Conservation (phyloP, 2,113 vertebrate genomes). For the Spilogale gracilis region DNA sequence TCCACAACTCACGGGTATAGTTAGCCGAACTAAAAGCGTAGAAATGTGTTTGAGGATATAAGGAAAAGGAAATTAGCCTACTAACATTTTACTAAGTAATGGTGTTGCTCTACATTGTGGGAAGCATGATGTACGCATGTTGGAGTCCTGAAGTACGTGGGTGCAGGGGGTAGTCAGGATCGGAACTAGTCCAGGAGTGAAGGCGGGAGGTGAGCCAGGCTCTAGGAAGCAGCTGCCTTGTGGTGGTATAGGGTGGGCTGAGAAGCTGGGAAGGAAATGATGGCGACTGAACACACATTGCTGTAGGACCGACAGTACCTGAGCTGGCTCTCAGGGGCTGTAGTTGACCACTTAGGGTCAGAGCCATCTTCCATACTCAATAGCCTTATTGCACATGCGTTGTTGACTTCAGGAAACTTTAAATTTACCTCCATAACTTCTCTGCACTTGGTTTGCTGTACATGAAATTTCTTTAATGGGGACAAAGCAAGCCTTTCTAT, state of each 20-base stretch:
- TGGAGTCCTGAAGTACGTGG: not conserved
- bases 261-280: not conserved
- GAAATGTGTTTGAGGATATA: not conserved
- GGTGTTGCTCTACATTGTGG: not conserved
- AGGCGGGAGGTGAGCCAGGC: not conserved
- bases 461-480: not conserved
- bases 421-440: not conserved
- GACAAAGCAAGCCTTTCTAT: not conserved
- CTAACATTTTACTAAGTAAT: not conserved
- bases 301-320: not conserved
- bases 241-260: not conserved
- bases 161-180: not conserved
- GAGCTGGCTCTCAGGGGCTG: not conserved
- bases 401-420: not conserved
- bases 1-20: not conserved
- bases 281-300: not conserved
- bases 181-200: not conserved
- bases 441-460: not conserved
- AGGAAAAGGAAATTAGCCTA: not conserved
- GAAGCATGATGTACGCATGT: not conserved
- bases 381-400: not conserved
- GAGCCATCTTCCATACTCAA: not conserved
- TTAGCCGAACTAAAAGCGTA: not conserved
- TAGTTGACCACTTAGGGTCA: too few relatives aligned
- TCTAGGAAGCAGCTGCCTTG: not conserved